phyloP scores from a whole-genome alignment of 2,113 vertebrate species.

The Trematocara unimaculatum region DNA sequence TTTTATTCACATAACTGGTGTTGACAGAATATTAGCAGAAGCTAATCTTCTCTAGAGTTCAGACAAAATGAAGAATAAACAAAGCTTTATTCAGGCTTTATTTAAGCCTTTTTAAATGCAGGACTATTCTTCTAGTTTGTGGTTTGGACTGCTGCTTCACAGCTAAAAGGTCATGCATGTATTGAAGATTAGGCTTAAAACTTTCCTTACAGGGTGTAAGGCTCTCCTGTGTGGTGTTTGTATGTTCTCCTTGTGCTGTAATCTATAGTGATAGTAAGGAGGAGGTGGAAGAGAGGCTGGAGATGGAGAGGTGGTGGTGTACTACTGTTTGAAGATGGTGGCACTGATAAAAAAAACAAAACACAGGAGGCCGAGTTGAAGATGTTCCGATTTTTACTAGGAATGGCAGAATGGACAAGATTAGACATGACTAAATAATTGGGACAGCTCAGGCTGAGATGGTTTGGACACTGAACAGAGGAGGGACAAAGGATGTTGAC shows the following conservation, averaged over 20 bases:
- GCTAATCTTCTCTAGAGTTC: neutral
- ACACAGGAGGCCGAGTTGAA: neutral
- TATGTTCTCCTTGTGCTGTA: neutral
- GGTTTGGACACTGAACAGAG: neutral
- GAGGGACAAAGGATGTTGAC: neutral
- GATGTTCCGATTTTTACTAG: neutral
- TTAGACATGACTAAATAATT: neutral
- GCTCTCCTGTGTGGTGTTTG: neutral
- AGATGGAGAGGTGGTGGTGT: neutral
- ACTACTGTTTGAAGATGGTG: neutral
- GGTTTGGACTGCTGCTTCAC: neutral
- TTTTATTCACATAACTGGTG: neutral
- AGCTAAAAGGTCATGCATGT: neutral
- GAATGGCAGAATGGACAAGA: neutral
- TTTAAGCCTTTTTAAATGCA: neutral
- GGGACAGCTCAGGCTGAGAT: neutral
- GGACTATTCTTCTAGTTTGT: neutral
- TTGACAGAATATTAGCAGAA: neutral
- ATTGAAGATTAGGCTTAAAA: neutral
- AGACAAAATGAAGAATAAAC: neutral
- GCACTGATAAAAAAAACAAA: neutral
- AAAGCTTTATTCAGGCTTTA: neutral
- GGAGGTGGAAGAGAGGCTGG: neutral
- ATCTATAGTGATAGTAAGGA: neutral
- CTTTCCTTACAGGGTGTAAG: neutral